Evolutionary conservation across 2,113 vertebrate genomes (phyloP), one percentile per base, ranked within the genome.

Genomic region (Xenopus borealis): DNA sequence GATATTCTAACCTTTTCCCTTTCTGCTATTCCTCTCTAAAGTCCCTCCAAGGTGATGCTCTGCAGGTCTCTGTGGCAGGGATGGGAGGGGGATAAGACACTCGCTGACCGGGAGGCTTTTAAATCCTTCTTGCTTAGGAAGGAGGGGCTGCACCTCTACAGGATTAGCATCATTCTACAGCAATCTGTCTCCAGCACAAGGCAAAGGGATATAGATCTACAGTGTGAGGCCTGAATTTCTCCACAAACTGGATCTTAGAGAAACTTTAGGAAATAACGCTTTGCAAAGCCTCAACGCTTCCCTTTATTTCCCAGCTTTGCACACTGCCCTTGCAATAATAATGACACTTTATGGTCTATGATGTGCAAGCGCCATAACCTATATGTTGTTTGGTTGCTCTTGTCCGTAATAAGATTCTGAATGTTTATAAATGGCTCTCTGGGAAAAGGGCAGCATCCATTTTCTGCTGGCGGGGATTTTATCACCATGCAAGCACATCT

Each of bases 1-100:
- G 66, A 77, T 77, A 64, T 64, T 66, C 66, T 77, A 77, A 77
- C 74, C 74, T 77, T 77, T 77, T 77, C 74, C 66, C 47, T 77
- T 40, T 76, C 13, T 19, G 62, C 57, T 67, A 69, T 30, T 77
- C 70, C 61, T 65, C 67, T 68, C 67, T 47, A 52, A 69, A 53
- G 59, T 64, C 66, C 68, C 74, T 57, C 66, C 66, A 77, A 70
- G 67, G 74, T 70, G 61, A 70, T 77, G 74, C 67, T 77, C 67
- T 64, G 72, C 57, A 59, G 52, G 46, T 77, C 50, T 77, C 59
- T 11, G 59, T 70, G 50, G 18, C 47, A 12, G 74, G 74, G 59
- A 69, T 45, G 55, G 46, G 40, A 57, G 30, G 18, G 8, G 74
- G 74, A 59, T 20, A 23, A 62, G 23, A 65, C 30, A 63, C 7